Evolutionary conservation across 2,888 invertebrate genomes (phyloP).

Genomic region (Piscicola geometra): DNA sequence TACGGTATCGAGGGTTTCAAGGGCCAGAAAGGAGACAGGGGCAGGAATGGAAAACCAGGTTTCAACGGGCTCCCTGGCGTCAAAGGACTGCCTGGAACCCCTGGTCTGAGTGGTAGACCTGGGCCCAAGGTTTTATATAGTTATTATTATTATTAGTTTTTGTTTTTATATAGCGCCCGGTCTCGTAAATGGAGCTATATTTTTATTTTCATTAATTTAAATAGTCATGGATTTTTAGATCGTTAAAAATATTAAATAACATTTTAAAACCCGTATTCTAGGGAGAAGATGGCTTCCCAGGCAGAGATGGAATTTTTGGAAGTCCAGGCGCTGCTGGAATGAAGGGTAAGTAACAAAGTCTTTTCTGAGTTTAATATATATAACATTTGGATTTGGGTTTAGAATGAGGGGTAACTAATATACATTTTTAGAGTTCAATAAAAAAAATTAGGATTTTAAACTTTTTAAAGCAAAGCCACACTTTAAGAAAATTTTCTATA

Average conservation of each 20-base stretch:
- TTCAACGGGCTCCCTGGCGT: background rate
- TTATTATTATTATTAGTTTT: background rate
- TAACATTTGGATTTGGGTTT: no score
- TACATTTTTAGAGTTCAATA: no score
- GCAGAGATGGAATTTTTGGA: background rate
- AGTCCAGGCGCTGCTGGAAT: background rate
- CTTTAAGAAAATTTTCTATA: no score
- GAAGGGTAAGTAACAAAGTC: background rate
- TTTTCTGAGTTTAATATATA: no score
- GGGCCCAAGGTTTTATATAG: conserved; percentile 31
- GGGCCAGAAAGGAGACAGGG: background rate
- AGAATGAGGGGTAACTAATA: no score
- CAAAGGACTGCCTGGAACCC: background rate
- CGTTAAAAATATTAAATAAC: no score
- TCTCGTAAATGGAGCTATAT: background rate
- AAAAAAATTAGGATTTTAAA: no score
- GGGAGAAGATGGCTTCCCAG: background rate
- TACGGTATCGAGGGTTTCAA: background rate
- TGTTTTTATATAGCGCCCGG: background rate
- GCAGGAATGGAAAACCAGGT: background rate
- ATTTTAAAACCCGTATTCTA: no score
- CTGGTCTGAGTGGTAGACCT: background rate
- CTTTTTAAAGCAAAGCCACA: no score
- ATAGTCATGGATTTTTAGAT: no score
- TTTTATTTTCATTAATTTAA: no score